Evolutionary conservation across 2,888 invertebrate genomes (phyloP).

Genomic region (Mesorhabditis spiculigera): DNA sequence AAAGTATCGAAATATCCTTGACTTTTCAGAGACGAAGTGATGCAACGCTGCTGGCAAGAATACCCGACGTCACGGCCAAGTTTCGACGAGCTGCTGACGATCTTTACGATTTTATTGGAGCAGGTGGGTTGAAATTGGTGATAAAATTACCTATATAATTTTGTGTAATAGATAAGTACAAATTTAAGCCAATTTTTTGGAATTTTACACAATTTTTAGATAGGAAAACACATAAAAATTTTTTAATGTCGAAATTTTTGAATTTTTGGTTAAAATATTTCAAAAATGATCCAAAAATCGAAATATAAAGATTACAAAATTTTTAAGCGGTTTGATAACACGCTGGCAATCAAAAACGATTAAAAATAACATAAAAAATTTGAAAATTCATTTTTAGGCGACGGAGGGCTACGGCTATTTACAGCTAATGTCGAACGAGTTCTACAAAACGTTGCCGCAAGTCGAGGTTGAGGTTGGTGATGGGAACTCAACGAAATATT

Average conservation of each 20-base stretch:
- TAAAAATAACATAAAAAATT: too few species aligned
- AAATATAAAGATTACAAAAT: too few species aligned
- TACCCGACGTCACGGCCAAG: constrained; percentile 43
- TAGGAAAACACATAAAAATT: too few species aligned
- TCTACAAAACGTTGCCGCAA: constrained; percentile 26
- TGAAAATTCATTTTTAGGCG: constrained; percentile 18
- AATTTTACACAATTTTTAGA: too few species aligned
- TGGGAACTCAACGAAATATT: not conserved
- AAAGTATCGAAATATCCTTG: not conserved
- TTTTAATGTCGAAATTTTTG: too few species aligned
- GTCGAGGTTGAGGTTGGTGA: constrained; percentile 10
- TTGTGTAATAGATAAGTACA: not conserved
- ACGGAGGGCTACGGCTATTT: constrained; percentile 49
- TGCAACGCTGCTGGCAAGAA: constrained; percentile 50
- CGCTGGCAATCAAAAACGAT: too few species aligned
- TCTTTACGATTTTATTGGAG: constrained; percentile 45
- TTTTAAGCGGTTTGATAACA: too few species aligned
- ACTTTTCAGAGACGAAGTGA: constrained; percentile 38
- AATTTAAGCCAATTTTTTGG: too few species aligned
- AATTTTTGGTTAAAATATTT: too few species aligned
- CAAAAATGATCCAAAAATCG: too few species aligned
- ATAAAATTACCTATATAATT: too few species aligned
- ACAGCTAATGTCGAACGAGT: constrained; percentile 28
- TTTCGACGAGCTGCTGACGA: constrained; percentile 43
- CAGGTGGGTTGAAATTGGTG: constrained; percentile 17